These are phyloP conservation scores for Gambusia affinis DNA, from an alignment of 2,113 vertebrate genomes.

Conservation along the genomic window DNA sequence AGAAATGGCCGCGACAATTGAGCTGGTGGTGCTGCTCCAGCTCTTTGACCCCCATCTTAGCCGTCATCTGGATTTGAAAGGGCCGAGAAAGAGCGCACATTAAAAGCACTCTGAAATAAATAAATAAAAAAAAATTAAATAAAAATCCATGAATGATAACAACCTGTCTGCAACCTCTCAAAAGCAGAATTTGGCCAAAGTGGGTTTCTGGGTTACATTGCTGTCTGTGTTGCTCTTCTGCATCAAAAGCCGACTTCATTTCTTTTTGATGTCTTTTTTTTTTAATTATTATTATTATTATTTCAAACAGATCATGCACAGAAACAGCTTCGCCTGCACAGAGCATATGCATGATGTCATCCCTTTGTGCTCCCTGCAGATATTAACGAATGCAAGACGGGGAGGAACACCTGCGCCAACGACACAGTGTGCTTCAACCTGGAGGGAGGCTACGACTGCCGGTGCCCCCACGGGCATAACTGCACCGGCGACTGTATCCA, in stretches of 20 bases:
- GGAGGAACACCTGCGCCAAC: conserved; percentile 95
- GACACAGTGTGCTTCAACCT: conserved; percentile 98
- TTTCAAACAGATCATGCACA: not conserved
- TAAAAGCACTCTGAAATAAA: conserved; percentile 28
- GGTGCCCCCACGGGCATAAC: conserved; percentile 97
- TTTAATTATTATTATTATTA: not conserved
- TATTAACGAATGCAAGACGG: conserved; percentile 95
- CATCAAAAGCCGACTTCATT: not conserved
- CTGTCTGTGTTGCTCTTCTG: conserved; percentile 9
- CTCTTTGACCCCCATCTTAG: conserved; percentile 60
- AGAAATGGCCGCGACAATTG: conserved; percentile 54
- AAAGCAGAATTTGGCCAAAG: conserved; percentile 57
- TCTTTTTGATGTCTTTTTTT: not conserved
- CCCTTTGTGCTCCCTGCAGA: conserved; percentile 77
- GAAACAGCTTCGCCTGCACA: conserved; percentile 13
- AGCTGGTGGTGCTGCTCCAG: conserved; percentile 20
- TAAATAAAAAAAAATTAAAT: too few species aligned
- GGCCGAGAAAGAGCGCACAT: conserved; percentile 17
- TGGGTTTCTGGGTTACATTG: conserved; percentile 63
- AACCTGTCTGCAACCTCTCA: conserved; percentile 30
- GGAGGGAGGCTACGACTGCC: conserved; percentile 96
- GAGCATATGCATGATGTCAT: conserved; percentile 48
- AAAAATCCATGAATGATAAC: not conserved
- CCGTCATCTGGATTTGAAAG: conserved; percentile 54
- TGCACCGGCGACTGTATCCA: conserved; percentile 97